phyloP scores from a whole-genome alignment of 1,140 invertebrate species.

The Drosophila baimaii region DNA sequence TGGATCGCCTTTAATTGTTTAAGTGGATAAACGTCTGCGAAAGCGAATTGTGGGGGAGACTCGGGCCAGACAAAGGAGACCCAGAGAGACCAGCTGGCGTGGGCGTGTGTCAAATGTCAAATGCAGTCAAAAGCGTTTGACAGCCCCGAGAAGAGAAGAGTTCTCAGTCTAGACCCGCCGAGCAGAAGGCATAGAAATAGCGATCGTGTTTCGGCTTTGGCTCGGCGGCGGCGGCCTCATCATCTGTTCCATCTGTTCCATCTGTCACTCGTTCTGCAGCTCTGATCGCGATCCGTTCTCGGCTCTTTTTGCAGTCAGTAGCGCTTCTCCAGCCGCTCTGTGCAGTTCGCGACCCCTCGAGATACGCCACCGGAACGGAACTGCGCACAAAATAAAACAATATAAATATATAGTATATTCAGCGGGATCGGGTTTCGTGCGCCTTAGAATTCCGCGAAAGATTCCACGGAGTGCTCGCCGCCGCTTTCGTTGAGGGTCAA shows the following conservation, averaged over 20 bases:
- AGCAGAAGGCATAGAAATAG: constrained; percentile 12
- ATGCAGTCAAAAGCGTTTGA: constrained; percentile 40
- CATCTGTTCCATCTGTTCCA: too few species aligned
- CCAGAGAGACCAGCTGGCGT: constrained; percentile 27
- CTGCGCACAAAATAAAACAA: constrained; percentile 32
- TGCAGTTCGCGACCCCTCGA: constrained; percentile 50
- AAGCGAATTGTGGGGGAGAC: constrained; percentile 65
- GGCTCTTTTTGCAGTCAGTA: constrained; percentile 41
- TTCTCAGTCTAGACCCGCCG: constrained; percentile 1
- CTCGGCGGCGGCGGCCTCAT: neutral
- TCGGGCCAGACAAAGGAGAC: constrained; percentile 38
- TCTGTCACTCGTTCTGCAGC: constrained; percentile 44
- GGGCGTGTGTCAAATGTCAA: constrained; percentile 78
- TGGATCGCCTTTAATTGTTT: constrained; percentile 59
- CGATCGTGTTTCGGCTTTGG: constrained; percentile 27
- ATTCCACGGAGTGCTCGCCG: constrained; percentile 6
- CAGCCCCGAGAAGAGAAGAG: constrained; percentile 41
- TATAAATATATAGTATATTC: constrained; percentile 5
- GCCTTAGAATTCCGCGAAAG: constrained; percentile 25
- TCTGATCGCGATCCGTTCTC: constrained; percentile 45
- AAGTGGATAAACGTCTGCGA: constrained; percentile 73
- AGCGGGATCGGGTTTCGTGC: constrained; percentile 24
- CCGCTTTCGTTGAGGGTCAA: constrained; percentile 36
- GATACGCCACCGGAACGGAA: constrained; percentile 19
- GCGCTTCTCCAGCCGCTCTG: constrained; percentile 66